These are phyloP conservation scores for Parochlus steinenii DNA, from an alignment of 2,888 invertebrate species.

Conservation along the genomic window DNA sequence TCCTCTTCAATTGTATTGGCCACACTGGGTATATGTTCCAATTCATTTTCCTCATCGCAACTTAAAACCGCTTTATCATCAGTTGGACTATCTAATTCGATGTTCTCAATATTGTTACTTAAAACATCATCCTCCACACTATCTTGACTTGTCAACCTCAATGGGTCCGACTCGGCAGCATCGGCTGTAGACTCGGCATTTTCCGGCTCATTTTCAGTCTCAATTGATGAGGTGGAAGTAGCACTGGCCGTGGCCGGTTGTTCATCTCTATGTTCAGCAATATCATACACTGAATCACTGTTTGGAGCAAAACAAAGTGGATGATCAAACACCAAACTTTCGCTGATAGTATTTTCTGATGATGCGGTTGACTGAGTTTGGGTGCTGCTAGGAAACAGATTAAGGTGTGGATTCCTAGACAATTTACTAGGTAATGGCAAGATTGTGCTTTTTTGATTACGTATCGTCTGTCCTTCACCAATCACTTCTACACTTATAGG, in stretches of 20 bases:
- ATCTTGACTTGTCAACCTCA: neutral
- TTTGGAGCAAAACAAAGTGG: no score
- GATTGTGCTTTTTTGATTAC: conserved; percentile 44
- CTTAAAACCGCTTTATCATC: conserved; percentile 22
- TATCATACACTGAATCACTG: conserved; percentile 61
- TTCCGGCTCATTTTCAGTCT: conserved; percentile 9
- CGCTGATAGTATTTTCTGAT: conserved; percentile 10
- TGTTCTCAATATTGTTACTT: conserved; percentile 11
- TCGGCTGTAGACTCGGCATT: conserved; percentile 8
- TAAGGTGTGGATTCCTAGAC: conserved; percentile 51
- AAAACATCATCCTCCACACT: conserved; percentile 7
- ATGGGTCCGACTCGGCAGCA: neutral
- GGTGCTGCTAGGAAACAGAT: conserved; percentile 41
- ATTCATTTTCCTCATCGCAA: conserved; percentile 30
- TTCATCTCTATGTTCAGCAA: conserved; percentile 71
- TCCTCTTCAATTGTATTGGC: conserved; percentile 15
- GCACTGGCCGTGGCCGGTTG: conserved; percentile 30
- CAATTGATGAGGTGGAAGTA: conserved; percentile 5
- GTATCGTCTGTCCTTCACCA: conserved; percentile 41
- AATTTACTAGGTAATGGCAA: conserved; percentile 54
- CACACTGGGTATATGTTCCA: neutral
- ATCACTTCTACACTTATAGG: conserved; percentile 70
- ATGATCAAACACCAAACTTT: conserved; percentile 31
- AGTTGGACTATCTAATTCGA: conserved; percentile 16
- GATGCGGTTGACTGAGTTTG: neutral